Evolutionary conservation across 2,888 invertebrate species (phyloP).

Genomic region (Ischnura elegans): DNA sequence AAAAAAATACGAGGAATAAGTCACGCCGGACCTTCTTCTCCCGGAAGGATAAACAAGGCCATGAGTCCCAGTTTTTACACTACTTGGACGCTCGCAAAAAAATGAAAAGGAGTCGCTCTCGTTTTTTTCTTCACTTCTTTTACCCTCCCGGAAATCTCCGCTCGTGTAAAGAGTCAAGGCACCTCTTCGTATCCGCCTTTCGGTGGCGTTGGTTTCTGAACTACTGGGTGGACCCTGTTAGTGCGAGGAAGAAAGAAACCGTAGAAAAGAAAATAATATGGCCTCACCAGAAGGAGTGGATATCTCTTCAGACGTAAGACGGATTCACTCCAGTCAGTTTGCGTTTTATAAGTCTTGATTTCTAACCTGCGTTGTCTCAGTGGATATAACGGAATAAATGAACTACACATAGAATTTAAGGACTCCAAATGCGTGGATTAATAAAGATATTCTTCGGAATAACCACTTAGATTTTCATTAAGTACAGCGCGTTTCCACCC

Average conservation of each 20-base stretch:
- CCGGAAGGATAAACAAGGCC: slow-evolving; percentile 21
- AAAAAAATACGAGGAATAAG: background rate
- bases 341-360: too few relatives aligned
- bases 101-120: background rate
- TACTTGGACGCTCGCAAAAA: background rate
- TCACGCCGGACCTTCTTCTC: background rate
- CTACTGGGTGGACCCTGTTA: background rate
- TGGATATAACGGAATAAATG: too few relatives aligned
- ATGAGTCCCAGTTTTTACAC: background rate
- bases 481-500: too few relatives aligned
- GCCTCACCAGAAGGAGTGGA: background rate
- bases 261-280: background rate
- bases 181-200: background rate
- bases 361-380: too few relatives aligned
- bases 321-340: background rate
- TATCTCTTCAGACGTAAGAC: background rate
- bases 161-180: background rate
- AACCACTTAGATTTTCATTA: too few relatives aligned
- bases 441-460: too few relatives aligned
- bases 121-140: background rate
- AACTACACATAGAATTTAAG: too few relatives aligned
- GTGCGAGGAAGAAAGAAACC: background rate
- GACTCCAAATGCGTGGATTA: too few relatives aligned
- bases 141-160: background rate
- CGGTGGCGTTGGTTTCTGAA: background rate